Percentiles rank a stretch among this genome's conserved stretches.
These are phyloP conservation scores for Myoxocephalus aenaeus DNA, from an alignment of 2,797 vertebrate genomes.

Conservation along the genomic window DNA sequence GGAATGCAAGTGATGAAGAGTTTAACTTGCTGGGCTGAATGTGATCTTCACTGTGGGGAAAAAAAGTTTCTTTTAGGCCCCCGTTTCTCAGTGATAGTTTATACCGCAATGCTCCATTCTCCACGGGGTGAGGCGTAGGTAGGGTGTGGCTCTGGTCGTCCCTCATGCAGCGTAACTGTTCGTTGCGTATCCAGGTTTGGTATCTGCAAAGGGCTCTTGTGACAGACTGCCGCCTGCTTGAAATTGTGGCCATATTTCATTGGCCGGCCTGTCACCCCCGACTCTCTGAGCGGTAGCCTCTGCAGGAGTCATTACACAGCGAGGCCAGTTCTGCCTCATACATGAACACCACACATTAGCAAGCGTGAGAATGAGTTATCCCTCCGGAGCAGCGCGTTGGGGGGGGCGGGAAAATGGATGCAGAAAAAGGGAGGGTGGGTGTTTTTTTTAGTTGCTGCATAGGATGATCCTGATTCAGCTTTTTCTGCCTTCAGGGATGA, in stretches of 20 bases:
- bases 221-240: constrained; percentile 49
- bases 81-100: not conserved
- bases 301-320: constrained; percentile 68
- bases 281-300: constrained; percentile 37
- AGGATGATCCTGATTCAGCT: constrained; percentile 68
- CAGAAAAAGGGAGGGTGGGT: not conserved
- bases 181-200: not conserved
- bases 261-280: constrained; percentile 41
- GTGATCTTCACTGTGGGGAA: constrained; percentile 13
- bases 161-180: not conserved
- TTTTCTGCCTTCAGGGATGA: constrained; percentile 40
- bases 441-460: constrained; percentile 48
- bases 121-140: not conserved
- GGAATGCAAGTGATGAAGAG: constrained; percentile 26
- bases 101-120: constrained; percentile 19
- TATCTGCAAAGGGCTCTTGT: constrained; percentile 31
- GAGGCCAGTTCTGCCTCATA: constrained; percentile 47
- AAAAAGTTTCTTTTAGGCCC: not conserved
- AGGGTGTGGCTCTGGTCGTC: constrained; percentile 30
- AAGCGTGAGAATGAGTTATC: constrained; percentile 53
- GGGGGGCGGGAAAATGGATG: constrained; percentile 10
- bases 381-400: constrained; percentile 31
- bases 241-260: constrained; percentile 70
- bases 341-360: constrained; percentile 42
- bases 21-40: constrained; percentile 30